These are phyloP conservation scores for Gambusia yucatana DNA, from an alignment of 2,797 vertebrate species.

Conservation along the genomic window DNA sequence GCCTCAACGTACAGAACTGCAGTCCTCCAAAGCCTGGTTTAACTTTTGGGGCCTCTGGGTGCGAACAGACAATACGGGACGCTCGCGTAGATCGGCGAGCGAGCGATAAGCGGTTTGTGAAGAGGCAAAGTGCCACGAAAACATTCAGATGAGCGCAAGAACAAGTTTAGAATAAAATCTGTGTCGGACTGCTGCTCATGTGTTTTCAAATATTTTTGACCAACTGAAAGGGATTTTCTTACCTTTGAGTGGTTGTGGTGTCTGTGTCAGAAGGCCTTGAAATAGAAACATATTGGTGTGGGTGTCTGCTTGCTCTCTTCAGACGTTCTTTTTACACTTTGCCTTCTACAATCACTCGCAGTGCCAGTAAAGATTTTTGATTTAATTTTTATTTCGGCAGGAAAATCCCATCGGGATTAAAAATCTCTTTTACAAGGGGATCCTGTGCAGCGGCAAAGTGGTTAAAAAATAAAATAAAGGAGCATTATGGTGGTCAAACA, in stretches of 20 bases:
- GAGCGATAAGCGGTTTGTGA: conserved; percentile 35
- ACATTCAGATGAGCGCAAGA: background rate
- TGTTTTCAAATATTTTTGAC: background rate
- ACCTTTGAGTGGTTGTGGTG: background rate
- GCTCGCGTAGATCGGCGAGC: conserved; percentile 35
- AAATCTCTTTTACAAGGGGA: too few relatives aligned
- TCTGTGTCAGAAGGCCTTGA: background rate
- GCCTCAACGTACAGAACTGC: conserved; percentile 48
- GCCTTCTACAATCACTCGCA: background rate
- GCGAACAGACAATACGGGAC: conserved; percentile 45
- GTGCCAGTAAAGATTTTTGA: background rate
- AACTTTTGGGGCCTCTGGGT: conserved; percentile 26
- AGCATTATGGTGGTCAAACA: too few relatives aligned
- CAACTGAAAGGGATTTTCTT: background rate
- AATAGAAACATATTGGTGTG: background rate
- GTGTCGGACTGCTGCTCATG: background rate
- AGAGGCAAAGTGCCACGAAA: conserved; percentile 7
- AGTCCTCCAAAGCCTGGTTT: conserved; percentile 24
- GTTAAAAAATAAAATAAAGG: background rate
- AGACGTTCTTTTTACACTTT: background rate
- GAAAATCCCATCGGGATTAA: too few relatives aligned
- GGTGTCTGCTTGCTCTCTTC: background rate
- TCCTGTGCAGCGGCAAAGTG: background rate
- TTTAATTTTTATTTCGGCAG: too few relatives aligned
- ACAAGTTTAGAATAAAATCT: background rate